Evolutionary conservation across 2,797 vertebrate genomes (phyloP).

Genomic region (Eupleurogrammus muticus): DNA sequence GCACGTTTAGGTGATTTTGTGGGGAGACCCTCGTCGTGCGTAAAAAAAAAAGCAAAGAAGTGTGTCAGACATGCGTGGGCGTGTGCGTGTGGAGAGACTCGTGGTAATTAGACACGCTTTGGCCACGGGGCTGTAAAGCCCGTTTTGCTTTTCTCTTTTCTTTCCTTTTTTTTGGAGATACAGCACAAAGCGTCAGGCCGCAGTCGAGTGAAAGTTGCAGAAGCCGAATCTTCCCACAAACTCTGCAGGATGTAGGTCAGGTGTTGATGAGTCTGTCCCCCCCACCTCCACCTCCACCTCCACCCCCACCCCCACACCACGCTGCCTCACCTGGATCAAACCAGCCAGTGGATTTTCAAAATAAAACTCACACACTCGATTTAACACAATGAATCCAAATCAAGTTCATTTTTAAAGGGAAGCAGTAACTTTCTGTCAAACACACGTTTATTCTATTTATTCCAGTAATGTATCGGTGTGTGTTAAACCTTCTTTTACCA

Average conservation of each 20-base stretch:
- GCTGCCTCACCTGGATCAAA: constrained; percentile 11
- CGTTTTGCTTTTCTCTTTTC: too few relatives aligned
- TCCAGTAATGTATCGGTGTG: not conserved
- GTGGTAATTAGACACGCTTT: constrained; percentile 38
- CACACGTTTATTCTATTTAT: not conserved
- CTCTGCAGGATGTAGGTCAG: not conserved
- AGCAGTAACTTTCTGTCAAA: constrained; percentile 1
- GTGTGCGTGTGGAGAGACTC: constrained; percentile 36
- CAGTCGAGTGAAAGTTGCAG: constrained; percentile 21
- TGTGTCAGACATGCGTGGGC: constrained; percentile 71
- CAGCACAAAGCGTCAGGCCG: constrained; percentile 22
- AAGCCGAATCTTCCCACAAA: constrained; percentile 19
- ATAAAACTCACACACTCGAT: constrained; percentile 9
- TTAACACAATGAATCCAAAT: constrained; percentile 3
- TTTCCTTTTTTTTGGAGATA: not conserved
- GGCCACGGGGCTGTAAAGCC: not conserved
- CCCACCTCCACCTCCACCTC: constrained; percentile 32
- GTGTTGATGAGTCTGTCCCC: constrained; percentile 23
- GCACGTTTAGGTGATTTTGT: constrained; percentile 44
- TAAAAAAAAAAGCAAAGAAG: too few relatives aligned
- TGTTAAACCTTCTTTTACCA: not conserved
- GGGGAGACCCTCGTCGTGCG: constrained; percentile 75
- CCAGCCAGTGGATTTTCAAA: constrained; percentile 17
- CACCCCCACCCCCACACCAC: constrained; percentile 33
- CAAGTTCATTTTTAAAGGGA: constrained; percentile 9